A percentile compares a stretch with the other conserved stretches of the same genome.
Evolutionary conservation across 2,888 invertebrate genomes (phyloP).

Genomic region (Isotomurus palustris): DNA sequence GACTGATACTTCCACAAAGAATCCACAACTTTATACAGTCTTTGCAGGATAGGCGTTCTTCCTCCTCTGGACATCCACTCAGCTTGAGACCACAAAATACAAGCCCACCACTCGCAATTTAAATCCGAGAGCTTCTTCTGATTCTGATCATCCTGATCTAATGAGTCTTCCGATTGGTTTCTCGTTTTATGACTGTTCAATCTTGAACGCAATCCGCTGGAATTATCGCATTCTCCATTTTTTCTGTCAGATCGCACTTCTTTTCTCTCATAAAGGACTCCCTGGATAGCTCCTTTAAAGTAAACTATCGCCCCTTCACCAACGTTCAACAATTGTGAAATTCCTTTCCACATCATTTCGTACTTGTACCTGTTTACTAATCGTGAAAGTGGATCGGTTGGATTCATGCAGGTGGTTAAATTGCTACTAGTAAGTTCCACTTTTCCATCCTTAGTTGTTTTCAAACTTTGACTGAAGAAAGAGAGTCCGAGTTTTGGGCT

Average conservation of each 20-base stretch:
- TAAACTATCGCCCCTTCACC: conserved; percentile 31
- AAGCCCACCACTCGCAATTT: conserved; percentile 42
- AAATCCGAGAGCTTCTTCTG: conserved; percentile 6
- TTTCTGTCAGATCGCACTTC: too few relatives aligned
- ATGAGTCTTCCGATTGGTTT: too few relatives aligned
- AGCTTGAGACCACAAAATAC: conserved; percentile 42
- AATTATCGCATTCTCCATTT: too few relatives aligned
- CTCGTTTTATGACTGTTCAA: too few relatives aligned
- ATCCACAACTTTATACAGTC: conserved; percentile 40
- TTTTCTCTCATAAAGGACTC: conserved; percentile 22
- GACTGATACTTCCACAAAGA: conserved; percentile 30
- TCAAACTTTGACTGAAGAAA: conserved; percentile 14
- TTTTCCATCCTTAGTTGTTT: neutral
- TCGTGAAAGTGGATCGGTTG: conserved; percentile 16
- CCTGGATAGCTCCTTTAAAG: conserved; percentile 31
- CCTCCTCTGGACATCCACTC: conserved; percentile 40
- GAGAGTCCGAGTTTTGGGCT: conserved; percentile 17
- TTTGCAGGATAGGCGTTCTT: conserved; percentile 32
- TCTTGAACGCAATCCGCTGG: too few relatives aligned
- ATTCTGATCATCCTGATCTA: neutral
- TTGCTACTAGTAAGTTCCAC: neutral
- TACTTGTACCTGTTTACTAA: conserved; percentile 29
- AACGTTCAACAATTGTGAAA: conserved; percentile 27
- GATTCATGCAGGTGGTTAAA: conserved; percentile 16
- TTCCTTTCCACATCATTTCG: conserved; percentile 31